Conservation (phyloP, 2,113 vertebrate species). For the Porphyrio hochstetteri region DNA sequence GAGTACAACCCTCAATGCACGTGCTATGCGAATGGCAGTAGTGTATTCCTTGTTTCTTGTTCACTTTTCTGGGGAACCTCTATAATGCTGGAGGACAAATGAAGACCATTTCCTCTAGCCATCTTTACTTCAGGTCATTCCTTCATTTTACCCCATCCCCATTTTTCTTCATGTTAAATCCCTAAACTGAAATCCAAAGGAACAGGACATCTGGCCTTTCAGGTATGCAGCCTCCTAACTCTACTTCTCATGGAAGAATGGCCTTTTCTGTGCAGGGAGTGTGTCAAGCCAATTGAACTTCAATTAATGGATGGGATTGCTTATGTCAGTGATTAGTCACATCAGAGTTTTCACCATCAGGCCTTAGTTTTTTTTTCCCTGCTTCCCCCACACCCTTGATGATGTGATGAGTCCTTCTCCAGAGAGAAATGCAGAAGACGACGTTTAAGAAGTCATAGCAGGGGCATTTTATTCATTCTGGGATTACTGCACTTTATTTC, state of each 20-base stretch:
- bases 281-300: not conserved
- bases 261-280: not conserved
- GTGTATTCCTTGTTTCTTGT: not conserved
- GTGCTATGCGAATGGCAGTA: not conserved
- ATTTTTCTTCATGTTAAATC: not conserved
- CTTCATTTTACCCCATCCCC: not conserved
- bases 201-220: not conserved
- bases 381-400: not conserved
- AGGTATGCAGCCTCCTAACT: not conserved
- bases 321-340: not conserved
- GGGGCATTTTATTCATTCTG: not conserved
- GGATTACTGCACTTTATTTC: not conserved
- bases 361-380: not conserved
- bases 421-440: not conserved
- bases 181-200: not conserved
- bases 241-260: not conserved
- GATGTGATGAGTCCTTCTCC: not conserved
- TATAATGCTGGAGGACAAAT: not conserved
- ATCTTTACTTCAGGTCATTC: not conserved
- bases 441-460: not conserved
- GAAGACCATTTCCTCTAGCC: not conserved
- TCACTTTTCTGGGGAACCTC: not conserved
- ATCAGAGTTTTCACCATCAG: slow-evolving; percentile 16
- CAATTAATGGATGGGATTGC: not conserved
- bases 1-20: not conserved